phyloP scores from a whole-genome alignment of 1,140 invertebrate species.

The Chironomus striatipennis region DNA sequence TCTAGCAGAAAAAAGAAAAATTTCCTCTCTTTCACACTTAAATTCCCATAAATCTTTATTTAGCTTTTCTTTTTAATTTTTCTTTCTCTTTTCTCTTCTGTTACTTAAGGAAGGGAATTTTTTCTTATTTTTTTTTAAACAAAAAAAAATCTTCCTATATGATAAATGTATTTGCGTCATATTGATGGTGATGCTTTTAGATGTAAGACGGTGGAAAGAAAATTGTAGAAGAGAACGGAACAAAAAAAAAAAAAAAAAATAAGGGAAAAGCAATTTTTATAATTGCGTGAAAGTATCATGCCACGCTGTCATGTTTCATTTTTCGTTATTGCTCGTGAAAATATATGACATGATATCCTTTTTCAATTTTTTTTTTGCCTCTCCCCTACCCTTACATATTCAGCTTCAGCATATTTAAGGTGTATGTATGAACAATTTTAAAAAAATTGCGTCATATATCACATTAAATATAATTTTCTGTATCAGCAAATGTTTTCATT shows the following conservation, averaged over 20 bases:
- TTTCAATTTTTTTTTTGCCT: neutral
- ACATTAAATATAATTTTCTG: too few relatives aligned
- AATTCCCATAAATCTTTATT: slow-evolving; percentile 14
- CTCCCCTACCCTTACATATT: too few relatives aligned
- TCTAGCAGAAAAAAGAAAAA: slow-evolving; percentile 1
- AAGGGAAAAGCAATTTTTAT: slow-evolving; percentile 14
- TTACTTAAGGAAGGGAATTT: neutral
- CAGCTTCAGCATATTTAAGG: too few relatives aligned
- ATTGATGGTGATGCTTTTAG: slow-evolving; percentile 7
- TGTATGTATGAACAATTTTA: too few relatives aligned
- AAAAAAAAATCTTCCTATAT: neutral
- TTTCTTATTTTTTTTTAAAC: too few relatives aligned
- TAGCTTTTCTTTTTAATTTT: neutral
- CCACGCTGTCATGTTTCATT: slow-evolving; percentile 7
- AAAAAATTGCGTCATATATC: too few relatives aligned
- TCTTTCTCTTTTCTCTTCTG: neutral
- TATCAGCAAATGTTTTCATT: too few relatives aligned
- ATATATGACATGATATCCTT: slow-evolving; percentile 8
- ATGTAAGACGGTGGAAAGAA: too few relatives aligned
- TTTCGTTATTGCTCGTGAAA: neutral
- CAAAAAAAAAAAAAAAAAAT: neutral
- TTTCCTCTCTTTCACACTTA: neutral
- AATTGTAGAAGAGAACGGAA: too few relatives aligned
- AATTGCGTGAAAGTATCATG: slow-evolving; percentile 8
- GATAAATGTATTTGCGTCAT: slow-evolving; percentile 13